Percentiles rank a stretch among this genome's conserved stretches.
Evolutionary conservation across 2,113 vertebrate genomes (phyloP).

Genomic region (Tenrec ecaudatus): DNA sequence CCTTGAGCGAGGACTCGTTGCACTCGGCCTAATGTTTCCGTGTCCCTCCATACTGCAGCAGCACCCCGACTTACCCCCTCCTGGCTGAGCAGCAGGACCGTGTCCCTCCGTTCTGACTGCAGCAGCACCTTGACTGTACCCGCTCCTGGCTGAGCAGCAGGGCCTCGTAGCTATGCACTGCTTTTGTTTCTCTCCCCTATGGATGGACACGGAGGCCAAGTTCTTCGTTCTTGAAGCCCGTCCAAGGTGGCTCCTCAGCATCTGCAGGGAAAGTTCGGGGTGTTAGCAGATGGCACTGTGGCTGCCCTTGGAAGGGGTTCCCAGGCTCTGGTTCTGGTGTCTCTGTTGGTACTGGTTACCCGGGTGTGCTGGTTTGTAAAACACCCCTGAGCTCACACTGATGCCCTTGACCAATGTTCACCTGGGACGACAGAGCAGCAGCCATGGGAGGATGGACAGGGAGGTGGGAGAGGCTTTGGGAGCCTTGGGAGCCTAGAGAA

Average conservation of each 20-base stretch:
- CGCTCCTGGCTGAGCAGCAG: neutral
- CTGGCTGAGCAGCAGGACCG: neutral
- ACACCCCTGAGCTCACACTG: too few species aligned
- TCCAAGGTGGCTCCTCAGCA: too few species aligned
- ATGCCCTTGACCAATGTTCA: neutral
- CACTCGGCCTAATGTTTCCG: neutral
- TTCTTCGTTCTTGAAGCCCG: neutral
- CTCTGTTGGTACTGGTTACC: neutral
- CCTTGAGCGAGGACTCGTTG: neutral
- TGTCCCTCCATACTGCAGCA: neutral
- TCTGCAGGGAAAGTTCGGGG: fast-evolving
- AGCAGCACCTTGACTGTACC: too few species aligned
- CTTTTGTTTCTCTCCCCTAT: neutral
- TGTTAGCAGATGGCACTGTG: neutral
- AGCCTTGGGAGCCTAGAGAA: neutral
- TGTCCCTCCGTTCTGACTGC: neutral
- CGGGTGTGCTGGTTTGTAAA: too few species aligned
- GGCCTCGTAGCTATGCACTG: neutral
- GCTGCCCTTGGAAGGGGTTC: neutral
- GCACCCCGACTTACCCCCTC: neutral
- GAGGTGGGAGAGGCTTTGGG: neutral
- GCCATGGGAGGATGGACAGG: neutral
- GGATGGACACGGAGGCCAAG: neutral
- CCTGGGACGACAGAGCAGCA: neutral
- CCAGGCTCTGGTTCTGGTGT: neutral